Evolutionary conservation across 2,888 invertebrate genomes (phyloP).

Genomic region (Rhopalosiphum nymphaeae): DNA sequence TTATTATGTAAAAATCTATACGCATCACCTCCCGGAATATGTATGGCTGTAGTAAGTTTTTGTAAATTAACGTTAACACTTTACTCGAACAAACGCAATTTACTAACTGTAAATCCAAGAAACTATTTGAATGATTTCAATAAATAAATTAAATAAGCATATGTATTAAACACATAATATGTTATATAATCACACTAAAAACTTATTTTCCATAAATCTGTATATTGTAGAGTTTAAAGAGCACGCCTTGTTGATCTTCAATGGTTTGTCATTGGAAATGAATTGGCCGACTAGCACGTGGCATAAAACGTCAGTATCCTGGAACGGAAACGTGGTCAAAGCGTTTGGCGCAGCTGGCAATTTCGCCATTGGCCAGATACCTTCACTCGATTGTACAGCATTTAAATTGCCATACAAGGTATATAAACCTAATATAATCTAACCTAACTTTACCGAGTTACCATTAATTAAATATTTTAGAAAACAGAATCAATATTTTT

Average conservation of each 20-base stretch:
- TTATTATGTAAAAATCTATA: too few species aligned
- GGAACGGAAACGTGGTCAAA: slow-evolving; percentile 67
- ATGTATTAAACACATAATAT: not conserved
- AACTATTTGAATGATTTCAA: too few species aligned
- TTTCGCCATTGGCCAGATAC: slow-evolving; percentile 67
- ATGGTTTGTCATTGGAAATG: slow-evolving; percentile 55
- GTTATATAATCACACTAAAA: not conserved
- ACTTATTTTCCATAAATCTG: not conserved
- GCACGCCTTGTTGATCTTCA: slow-evolving; percentile 54
- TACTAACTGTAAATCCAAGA: not conserved
- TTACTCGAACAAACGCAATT: not conserved
- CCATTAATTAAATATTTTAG: not conserved
- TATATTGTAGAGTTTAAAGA: slow-evolving; percentile 39
- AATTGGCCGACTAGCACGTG: slow-evolving; percentile 52
- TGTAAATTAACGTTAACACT: not conserved
- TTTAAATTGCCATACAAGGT: slow-evolving; percentile 69
- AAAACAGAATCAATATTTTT: not conserved
- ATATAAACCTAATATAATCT: not conserved
- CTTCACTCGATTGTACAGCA: slow-evolving; percentile 68
- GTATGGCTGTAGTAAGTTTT: not conserved
- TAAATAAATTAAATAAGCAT: too few species aligned
- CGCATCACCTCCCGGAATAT: too few species aligned
- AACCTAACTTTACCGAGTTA: not conserved
- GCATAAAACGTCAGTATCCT: slow-evolving; percentile 50
- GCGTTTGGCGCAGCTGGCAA: slow-evolving; percentile 68